These are phyloP conservation scores for Brachyopa scutellaris DNA, from an alignment of 2,888 invertebrate species.

Conservation along the genomic window DNA sequence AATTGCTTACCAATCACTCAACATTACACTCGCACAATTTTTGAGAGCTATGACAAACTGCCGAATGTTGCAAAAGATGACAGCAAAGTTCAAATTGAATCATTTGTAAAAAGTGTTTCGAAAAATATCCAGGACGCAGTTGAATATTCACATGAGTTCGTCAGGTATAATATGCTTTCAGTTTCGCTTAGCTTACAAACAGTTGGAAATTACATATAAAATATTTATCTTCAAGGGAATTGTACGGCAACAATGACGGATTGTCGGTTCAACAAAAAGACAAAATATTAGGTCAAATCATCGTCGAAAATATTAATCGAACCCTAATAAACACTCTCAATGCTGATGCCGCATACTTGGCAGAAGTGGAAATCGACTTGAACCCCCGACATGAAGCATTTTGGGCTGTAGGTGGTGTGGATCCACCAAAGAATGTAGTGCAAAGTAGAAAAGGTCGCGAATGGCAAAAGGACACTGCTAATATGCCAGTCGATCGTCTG, in stretches of 20 bases:
- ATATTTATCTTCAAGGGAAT: constrained; percentile 11
- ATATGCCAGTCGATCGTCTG: constrained; percentile 85
- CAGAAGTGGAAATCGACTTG: constrained; percentile 85
- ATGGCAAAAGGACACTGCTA: constrained; percentile 81
- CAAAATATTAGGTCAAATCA: constrained; percentile 77
- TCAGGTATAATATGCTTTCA: constrained; percentile 72
- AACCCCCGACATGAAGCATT: constrained; percentile 92
- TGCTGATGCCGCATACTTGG: constrained; percentile 85
- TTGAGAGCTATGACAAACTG: constrained; percentile 83
- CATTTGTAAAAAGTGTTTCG: constrained; percentile 73
- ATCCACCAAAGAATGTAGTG: constrained; percentile 83
- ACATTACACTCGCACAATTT: constrained; percentile 90
- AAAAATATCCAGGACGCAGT: constrained; percentile 77
- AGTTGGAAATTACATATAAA: too few species aligned
- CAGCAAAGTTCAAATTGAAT: constrained; percentile 56
- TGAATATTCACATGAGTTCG: constrained; percentile 76
- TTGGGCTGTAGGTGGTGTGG: constrained; percentile 91
- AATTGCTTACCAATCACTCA: constrained; percentile 87
- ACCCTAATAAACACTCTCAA: constrained; percentile 85
- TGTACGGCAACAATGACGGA: too few species aligned
- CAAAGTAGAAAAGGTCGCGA: constrained; percentile 81
- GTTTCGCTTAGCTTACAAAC: too few species aligned
- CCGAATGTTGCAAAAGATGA: constrained; percentile 7
- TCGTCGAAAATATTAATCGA: constrained; percentile 88
- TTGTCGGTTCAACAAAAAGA: constrained; percentile 75